These are phyloP conservation scores for Tenebrosternarchus preto DNA, from an alignment of 2,113 vertebrate genomes.

Conservation along the genomic window DNA sequence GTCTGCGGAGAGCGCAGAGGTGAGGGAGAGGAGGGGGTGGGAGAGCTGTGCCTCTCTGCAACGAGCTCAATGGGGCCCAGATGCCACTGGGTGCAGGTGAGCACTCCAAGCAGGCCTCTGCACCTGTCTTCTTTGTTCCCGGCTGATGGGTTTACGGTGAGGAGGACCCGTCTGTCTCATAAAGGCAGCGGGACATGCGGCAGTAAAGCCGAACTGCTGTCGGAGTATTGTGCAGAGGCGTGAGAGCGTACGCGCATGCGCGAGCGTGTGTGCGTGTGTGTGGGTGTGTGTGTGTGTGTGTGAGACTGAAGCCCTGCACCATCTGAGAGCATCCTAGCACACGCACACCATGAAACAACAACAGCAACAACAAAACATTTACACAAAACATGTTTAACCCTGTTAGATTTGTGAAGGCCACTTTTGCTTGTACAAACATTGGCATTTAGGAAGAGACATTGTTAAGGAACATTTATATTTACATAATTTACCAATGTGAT, in stretches of 20 bases:
- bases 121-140: conserved; percentile 77
- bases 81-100: conserved; percentile 78
- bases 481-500: background rate
- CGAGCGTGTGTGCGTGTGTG: conserved; percentile 38
- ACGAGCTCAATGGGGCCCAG: conserved; percentile 65
- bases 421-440: background rate
- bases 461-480: background rate
- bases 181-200: conserved; percentile 69
- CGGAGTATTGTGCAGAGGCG: conserved; percentile 68
- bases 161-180: conserved; percentile 74
- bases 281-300: too few relatives aligned
- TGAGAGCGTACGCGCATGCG: conserved; percentile 29
- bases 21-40: conserved; percentile 57
- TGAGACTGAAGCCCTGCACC: background rate
- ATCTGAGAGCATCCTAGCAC: conserved; percentile 41
- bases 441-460: background rate
- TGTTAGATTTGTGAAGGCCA: background rate
- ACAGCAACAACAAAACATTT: background rate
- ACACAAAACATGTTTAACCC: background rate
- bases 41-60: conserved; percentile 65
- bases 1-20: background rate
- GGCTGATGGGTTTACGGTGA: conserved; percentile 75
- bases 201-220: conserved; percentile 71
- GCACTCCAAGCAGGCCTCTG: conserved; percentile 71
- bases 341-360: conserved; percentile 31